phyloP scores from a whole-genome alignment of 2,888 invertebrate species.

The Tinea semifulvella region DNA sequence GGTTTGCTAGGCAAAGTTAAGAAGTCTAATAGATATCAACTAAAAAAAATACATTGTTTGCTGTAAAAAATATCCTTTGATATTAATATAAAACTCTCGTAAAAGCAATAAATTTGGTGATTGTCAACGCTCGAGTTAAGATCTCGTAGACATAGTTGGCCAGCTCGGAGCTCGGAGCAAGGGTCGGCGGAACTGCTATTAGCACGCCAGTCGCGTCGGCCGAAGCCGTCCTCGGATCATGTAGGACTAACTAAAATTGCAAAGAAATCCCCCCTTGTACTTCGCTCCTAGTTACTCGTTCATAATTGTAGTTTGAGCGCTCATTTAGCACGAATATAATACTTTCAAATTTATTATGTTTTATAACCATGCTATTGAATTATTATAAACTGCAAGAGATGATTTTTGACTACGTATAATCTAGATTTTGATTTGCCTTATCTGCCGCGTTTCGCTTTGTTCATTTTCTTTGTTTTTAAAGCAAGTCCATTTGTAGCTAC shows the following conservation, averaged over 20 bases:
- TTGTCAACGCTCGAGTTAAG: conserved; percentile 23
- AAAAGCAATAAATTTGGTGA: conserved; percentile 25
- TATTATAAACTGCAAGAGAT: background rate
- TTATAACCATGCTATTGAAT: background rate
- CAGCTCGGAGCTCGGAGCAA: conserved; percentile 10
- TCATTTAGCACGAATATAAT: background rate
- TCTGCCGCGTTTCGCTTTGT: too few relatives aligned
- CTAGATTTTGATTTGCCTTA: too few relatives aligned
- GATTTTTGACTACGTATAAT: too few relatives aligned
- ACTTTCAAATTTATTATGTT: background rate
- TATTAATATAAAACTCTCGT: conserved; percentile 20
- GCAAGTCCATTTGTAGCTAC: too few relatives aligned
- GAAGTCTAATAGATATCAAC: too few relatives aligned
- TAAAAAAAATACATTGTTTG: too few relatives aligned
- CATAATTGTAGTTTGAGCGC: conserved; percentile 47
- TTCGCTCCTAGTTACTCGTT: conserved; percentile 29
- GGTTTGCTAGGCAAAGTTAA: too few relatives aligned
- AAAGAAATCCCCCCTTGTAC: conserved; percentile 46
- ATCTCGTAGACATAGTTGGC: conserved; percentile 15
- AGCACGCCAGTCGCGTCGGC: conserved; percentile 48
- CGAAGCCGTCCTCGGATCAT: conserved; percentile 52
- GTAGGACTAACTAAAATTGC: conserved; percentile 60
- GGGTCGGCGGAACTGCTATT: conserved; percentile 28
- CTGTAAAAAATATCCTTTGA: too few relatives aligned
- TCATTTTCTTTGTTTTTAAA: too few relatives aligned